Conservation (phyloP, 2,888 invertebrate genomes). For the Buathra laborator region DNA sequence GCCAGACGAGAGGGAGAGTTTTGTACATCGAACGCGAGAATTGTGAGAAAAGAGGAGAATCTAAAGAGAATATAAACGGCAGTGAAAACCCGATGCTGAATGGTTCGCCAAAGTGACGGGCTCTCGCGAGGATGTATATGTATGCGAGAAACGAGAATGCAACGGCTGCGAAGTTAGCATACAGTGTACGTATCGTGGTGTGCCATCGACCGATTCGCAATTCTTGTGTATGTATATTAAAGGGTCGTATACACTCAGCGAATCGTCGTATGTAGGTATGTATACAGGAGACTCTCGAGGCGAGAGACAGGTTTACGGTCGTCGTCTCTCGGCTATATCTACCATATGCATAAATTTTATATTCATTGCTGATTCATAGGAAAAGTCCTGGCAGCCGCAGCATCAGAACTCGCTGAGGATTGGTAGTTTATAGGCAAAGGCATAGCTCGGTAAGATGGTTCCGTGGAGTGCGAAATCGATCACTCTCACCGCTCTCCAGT, state of each 20-base stretch:
- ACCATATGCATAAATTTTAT: conserved; percentile 58
- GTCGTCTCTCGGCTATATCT: conserved; percentile 45
- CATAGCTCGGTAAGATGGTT: conserved; percentile 1
- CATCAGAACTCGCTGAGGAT: conserved; percentile 12
- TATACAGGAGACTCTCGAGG: conserved; percentile 7
- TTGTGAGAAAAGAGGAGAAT: conserved; percentile 26
- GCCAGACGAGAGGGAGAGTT: conserved; percentile 13
- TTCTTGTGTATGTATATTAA: conserved; percentile 13
- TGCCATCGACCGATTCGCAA: conserved; percentile 5
- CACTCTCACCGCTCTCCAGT: conserved; percentile 30
- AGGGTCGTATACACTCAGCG: no score
- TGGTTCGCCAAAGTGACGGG: conserved; percentile 43
- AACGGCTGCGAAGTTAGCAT: conserved; percentile 31
- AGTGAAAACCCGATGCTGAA: conserved; percentile 57
- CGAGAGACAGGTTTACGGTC: conserved; percentile 55
- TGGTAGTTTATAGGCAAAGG: conserved; percentile 17
- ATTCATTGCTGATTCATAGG: conserved; percentile 65
- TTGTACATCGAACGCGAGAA: conserved; percentile 10
- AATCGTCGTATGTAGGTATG: conserved; percentile 20
- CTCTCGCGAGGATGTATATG: conserved; percentile 2
- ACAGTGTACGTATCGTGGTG: conserved; percentile 7
- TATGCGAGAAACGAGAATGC: conserved; percentile 9
- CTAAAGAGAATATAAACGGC: conserved; percentile 45
- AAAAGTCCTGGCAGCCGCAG: conserved; percentile 52
- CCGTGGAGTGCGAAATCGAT: conserved; percentile 58